Evolutionary conservation across 2,797 vertebrate genomes (phyloP).

Genomic region (Phataginus tetradactyla): DNA sequence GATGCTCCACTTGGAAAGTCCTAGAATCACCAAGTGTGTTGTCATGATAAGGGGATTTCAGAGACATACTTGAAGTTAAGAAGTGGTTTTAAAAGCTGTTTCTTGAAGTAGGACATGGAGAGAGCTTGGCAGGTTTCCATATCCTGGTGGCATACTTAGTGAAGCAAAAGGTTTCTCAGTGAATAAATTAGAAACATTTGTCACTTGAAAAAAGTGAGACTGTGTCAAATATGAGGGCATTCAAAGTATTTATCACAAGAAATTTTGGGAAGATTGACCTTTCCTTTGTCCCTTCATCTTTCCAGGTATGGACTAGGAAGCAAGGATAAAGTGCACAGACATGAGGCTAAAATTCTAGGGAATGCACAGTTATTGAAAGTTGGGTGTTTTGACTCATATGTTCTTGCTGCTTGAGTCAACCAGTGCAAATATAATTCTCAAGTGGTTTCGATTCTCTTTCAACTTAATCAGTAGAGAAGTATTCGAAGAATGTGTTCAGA

Average conservation of each 20-base stretch:
- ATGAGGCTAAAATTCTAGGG: neutral
- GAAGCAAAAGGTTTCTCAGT: constrained; percentile 50
- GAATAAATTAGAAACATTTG: constrained; percentile 66
- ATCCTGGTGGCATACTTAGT: constrained; percentile 55
- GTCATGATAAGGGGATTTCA: neutral
- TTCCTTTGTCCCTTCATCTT: constrained; percentile 13
- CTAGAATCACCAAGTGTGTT: neutral
- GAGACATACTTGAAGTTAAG: neutral
- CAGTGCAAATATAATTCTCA: neutral
- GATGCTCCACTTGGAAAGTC: neutral
- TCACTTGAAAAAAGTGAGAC: constrained; percentile 55
- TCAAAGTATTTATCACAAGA: constrained; percentile 36
- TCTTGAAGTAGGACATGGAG: constrained; percentile 56
- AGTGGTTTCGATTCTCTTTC: neutral
- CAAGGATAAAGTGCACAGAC: neutral
- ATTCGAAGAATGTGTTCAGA: neutral
- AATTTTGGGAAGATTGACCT: constrained; percentile 59
- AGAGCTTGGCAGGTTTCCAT: constrained; percentile 63
- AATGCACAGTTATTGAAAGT: neutral
- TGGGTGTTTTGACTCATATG: neutral
- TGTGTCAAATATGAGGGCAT: constrained; percentile 36
- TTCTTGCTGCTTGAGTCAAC: neutral
- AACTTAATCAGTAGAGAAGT: neutral
- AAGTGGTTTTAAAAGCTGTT: constrained; percentile 53
- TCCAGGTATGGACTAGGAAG: constrained; percentile 15